phyloP scores from a whole-genome alignment of 2,888 invertebrate species.

The Cataglyphis altisquamis region DNA sequence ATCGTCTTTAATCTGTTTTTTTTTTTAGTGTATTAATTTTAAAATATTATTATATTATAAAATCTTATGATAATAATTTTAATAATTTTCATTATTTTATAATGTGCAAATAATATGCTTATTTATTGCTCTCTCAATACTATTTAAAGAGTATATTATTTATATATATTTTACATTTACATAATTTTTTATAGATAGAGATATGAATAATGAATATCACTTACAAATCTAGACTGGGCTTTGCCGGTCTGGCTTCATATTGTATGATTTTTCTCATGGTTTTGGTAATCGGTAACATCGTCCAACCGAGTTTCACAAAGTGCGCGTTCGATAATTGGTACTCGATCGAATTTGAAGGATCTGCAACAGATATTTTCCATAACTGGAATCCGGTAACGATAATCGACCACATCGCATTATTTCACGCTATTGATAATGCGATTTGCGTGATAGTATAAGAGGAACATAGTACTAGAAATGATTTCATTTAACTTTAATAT shows the following conservation, averaged over 20 bases:
- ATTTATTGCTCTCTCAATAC: not conserved
- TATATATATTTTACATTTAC: not conserved
- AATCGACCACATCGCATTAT: conserved; percentile 49
- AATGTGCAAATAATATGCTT: not conserved
- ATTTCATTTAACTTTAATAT: conserved; percentile 53
- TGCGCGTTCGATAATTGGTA: conserved; percentile 80
- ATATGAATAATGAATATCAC: conserved; percentile 19
- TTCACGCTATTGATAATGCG: conserved; percentile 59
- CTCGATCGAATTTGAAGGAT: conserved; percentile 75
- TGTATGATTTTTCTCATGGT: conserved; percentile 71
- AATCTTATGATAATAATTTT: not conserved
- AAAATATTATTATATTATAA: not conserved
- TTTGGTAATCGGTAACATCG: conserved; percentile 74
- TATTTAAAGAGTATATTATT: not conserved
- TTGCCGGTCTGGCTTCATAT: conserved; percentile 70
- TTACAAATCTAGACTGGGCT: conserved; percentile 75
- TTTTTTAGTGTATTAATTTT: not conserved
- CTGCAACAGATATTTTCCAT: conserved; percentile 73
- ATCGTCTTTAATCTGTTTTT: not conserved
- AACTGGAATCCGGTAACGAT: conserved; percentile 47
- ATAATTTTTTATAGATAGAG: conserved; percentile 9
- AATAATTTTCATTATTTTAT: not conserved
- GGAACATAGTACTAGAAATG: conserved; percentile 22
- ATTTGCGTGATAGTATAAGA: not conserved
- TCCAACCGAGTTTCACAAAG: conserved; percentile 78